Evolutionary conservation across 1,140 invertebrate genomes (phyloP), one percentile per base, ranked within the genome.

Genomic region (Sarcophaga peregrina): DNA sequence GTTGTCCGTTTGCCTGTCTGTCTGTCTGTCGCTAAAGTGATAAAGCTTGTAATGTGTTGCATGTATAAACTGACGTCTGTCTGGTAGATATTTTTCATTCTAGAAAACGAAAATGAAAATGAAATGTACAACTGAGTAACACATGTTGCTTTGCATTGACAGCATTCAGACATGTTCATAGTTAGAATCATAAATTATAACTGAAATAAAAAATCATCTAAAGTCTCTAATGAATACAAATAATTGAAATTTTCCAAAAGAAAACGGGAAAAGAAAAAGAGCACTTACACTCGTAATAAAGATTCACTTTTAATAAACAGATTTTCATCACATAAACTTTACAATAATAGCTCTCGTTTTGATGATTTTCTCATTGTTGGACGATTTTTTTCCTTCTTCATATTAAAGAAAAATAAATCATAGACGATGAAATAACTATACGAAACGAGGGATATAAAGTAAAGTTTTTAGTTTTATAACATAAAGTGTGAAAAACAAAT

Each of bases 401-500:
- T 37, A 37, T 37, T 37, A 37, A 37, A 37, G 25, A 37, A 37
- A 37, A 37, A 37, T 37, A 37, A 37, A 37, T 37, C 25, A 37
- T 37, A 37, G 25, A 37, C 25, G 25, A 37, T 37, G n/a, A 58
- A 58, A 58, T 58, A n/a, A 58, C 54, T n/a, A 15, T 15, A 13
- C n/a, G 13, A 58, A 58, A 58, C n/a, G 15, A n/a, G 54, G 7
- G 9, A 68, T 20, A 25, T 25, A 68, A 17, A 20, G 20, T n/a
- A 68, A 68, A 68, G n/a, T 68, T 68, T 68, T 20, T 68, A 68
- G 20, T 68, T 68, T 68, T 68, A 58, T 68, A 25, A 17, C 62
- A 68, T 68, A 68, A 68, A 68, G 62, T 68, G 62, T 68, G 62
- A 68, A 68, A 68, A 68, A 68, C 62, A 68, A 68, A 68, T 68